Evolutionary conservation across 2,113 vertebrate species (phyloP).

Genomic region (Chauna torquata): DNA sequence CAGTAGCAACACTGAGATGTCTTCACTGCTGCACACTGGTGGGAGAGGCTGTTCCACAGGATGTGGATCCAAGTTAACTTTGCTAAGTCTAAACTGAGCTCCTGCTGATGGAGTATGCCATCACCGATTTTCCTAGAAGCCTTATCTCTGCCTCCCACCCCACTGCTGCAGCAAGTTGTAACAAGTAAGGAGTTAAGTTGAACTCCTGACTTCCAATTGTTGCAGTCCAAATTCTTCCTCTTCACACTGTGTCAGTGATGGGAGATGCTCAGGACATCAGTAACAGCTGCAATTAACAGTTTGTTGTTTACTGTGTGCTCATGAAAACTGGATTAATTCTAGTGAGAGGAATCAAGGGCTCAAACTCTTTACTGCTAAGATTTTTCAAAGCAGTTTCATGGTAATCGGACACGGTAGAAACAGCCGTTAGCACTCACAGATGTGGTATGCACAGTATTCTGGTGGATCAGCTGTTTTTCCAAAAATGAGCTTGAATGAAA

Average conservation of each 20-base stretch:
- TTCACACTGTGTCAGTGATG: fast-evolving
- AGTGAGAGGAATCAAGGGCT: background rate
- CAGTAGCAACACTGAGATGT: background rate
- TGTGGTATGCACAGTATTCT: background rate
- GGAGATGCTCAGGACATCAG: background rate
- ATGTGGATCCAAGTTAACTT: background rate
- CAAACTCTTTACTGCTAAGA: background rate
- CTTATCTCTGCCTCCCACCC: background rate
- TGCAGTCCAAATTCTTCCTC: background rate
- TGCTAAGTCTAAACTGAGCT: fast-evolving
- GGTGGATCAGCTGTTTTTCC: conserved; percentile 3
- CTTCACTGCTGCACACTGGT: background rate
- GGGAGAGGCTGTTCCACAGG: background rate
- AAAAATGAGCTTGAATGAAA: conserved; percentile 2
- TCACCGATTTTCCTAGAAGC: background rate
- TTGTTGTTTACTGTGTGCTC: background rate
- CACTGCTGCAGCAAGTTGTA: background rate
- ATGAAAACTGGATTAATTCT: background rate
- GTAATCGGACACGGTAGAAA: background rate
- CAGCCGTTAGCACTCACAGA: background rate
- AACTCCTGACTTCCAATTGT: fast-evolving
- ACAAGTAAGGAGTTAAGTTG: background rate
- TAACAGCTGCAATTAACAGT: background rate
- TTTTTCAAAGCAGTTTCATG: background rate
- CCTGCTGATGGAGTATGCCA: too few relatives aligned